Base-by-base conservation (phyloP, 2,797 vertebrate species). In the Valencia hispanica region DNA sequence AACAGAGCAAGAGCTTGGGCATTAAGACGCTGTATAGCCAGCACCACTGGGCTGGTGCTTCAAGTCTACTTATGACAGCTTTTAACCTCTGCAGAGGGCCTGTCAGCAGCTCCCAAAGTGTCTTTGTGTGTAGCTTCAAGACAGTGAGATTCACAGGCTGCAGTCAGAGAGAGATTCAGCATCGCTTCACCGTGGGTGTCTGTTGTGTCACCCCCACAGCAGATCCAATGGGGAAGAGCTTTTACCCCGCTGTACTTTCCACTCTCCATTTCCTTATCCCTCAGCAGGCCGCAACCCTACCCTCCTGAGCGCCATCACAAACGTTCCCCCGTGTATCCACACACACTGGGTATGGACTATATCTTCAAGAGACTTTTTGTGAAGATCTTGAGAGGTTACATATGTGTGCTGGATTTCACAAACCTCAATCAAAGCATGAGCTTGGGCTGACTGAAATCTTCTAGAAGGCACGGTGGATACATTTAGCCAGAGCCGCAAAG, bases 31-130 rank as follows among this genome's bases (percentile, higher is more conserved):
- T 81, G 77, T 53, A 74, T 71, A 74, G 77, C 78, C 75, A 39
- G 75, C 82, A 74, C 68, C 75, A 73, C 57, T 71, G 75, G 70
- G 81, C 76, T 43, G 9, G 79, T 77, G 79, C 87, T 86, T 79
- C 81, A 84, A 75, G 81, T 79, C 82, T 80, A 86, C 92, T 89
- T 79, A 80, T 82, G 88, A 87, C 90, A 89, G 90, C 90, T 89
- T 94, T 93, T 92, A 93, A 94, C 93, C 92, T 93, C 90, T 85
- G 86, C 86, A 90, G 91, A 92, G 88, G 89, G 85, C 81, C 91
- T 91, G 92, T 92, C 92, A 89, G 84, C 88, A 8, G 75, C 88
- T 91, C 84, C 87, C 85, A 84, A 83, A 86, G 87, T 88, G 86
- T 84, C 61, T 73, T 27, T 74, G 68, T 80, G 83, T 79, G 72